phyloP scores from a whole-genome alignment of 2,888 invertebrate genomes.

The Tromatobia lineatoria region DNA sequence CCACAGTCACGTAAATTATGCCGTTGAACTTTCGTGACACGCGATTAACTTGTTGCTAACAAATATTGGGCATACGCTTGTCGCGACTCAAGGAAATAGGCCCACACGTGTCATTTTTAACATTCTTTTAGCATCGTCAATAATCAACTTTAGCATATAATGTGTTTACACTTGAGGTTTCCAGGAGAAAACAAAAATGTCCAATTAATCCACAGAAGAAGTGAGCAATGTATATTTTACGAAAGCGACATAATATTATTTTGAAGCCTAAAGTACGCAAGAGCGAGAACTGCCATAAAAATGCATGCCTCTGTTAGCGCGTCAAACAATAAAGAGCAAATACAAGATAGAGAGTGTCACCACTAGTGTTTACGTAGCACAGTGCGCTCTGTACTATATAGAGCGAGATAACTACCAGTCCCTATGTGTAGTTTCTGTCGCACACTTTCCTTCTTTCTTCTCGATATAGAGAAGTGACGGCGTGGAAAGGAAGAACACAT shows the following conservation, averaged over 20 bases:
- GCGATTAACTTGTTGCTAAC: no score
- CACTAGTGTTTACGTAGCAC: constrained; percentile 67
- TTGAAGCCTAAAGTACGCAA: neutral
- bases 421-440: constrained; percentile 46
- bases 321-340: constrained; percentile 20
- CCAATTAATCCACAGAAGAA: neutral
- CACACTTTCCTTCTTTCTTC: neutral
- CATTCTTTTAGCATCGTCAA: no score
- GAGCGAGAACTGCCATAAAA: constrained; percentile 4
- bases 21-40: no score
- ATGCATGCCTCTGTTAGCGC: constrained; percentile 13
- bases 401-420: constrained; percentile 44
- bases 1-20: no score
- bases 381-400: constrained; percentile 14
- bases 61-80: no score
- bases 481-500: constrained; percentile 57
- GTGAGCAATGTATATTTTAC: neutral
- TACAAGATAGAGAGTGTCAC: neutral
- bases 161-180: no score
- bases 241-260: neutral
- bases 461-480: constrained; percentile 59
- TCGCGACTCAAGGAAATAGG: no score
- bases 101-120: no score
- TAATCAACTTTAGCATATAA: no score
- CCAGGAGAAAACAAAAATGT: no score